phyloP scores from a whole-genome alignment of 2,113 vertebrate genomes.

The Todiramphus chloris region DNA sequence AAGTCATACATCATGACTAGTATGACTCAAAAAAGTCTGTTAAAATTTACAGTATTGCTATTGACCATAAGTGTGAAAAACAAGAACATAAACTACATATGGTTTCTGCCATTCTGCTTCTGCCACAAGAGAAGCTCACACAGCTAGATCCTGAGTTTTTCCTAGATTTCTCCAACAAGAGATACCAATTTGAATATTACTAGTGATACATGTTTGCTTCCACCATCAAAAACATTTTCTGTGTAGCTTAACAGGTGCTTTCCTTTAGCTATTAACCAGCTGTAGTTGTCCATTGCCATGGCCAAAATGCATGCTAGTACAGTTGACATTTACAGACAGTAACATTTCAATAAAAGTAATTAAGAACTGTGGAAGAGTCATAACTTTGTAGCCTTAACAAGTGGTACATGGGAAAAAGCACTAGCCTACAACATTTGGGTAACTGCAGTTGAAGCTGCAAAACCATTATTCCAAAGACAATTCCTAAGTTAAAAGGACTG shows the following conservation, averaged over 20 bases:
- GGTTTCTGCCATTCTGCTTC: not conserved
- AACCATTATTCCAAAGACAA: not conserved
- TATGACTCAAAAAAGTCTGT: not conserved
- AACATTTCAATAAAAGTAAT: conserved; percentile 12
- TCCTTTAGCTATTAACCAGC: not conserved
- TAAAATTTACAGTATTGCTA: not conserved
- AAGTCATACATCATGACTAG: not conserved
- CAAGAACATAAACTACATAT: not conserved
- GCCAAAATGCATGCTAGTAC: not conserved
- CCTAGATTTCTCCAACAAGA: not conserved
- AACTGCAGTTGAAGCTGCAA: not conserved
- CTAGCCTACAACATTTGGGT: not conserved
- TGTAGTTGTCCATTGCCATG: not conserved
- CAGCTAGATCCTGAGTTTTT: not conserved
- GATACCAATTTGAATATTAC: not conserved
- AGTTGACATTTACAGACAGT: not conserved
- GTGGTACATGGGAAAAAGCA: not conserved
- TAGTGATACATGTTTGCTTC: not conserved
- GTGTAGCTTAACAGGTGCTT: not conserved
- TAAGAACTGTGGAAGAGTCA: not conserved
- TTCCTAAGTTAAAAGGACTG: not conserved
- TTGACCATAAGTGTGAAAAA: not conserved
- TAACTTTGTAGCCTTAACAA: not conserved
- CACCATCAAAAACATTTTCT: not conserved
- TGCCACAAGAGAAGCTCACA: not conserved